A percentile compares a stretch with the other conserved stretches of the same genome.
These are phyloP conservation scores for Poecilobothrus nobilitatus DNA, from an alignment of 2,888 invertebrate species.

Conservation along the genomic window DNA sequence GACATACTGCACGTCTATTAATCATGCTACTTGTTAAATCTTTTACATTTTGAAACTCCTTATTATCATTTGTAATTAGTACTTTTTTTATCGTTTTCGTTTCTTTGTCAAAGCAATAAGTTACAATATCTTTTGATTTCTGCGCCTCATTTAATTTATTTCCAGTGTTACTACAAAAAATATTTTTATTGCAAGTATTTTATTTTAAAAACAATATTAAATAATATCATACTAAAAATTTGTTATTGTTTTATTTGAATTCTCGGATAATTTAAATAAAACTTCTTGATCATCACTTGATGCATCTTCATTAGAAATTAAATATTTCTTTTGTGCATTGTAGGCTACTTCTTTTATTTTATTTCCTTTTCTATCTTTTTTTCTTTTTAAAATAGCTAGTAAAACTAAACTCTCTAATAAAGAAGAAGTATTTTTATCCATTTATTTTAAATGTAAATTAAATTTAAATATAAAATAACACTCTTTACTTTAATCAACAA, in stretches of 20 bases:
- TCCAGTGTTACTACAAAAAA: background rate
- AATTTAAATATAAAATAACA: too few relatives aligned
- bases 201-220: background rate
- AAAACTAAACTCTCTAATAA: background rate
- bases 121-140: background rate
- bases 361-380: background rate
- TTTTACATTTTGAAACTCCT: background rate
- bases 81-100: background rate
- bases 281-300: background rate
- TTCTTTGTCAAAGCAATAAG: background rate
- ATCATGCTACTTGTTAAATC: background rate
- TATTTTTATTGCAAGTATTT: background rate
- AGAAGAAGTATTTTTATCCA: background rate
- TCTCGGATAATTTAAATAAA: background rate
- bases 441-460: background rate
- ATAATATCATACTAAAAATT: too few relatives aligned
- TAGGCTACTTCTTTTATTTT: too few relatives aligned
- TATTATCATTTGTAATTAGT: background rate
- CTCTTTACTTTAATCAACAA: too few relatives aligned
- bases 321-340: too few relatives aligned
- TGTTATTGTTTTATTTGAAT: background rate
- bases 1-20: background rate
- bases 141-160: background rate
- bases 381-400: background rate
- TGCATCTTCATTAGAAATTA: background rate